Base-by-base conservation (phyloP, 2,113 vertebrate genomes). In the Heteronetta atricapilla region DNA sequence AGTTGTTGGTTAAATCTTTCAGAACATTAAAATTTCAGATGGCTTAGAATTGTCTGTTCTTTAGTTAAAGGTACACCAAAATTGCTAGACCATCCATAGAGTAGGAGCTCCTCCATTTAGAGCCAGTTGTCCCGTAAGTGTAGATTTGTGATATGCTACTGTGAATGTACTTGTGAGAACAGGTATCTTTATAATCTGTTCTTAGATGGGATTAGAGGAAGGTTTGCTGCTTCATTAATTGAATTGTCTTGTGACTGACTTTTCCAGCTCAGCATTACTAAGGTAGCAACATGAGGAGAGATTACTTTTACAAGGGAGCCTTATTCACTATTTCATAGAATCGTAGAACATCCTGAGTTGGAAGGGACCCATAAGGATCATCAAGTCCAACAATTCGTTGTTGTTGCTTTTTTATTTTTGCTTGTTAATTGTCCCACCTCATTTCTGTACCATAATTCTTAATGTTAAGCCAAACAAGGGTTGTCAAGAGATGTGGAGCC, bases 141-240 rank as follows among this genome's bases (percentile, higher is more conserved):
- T 77, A n/a, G 44, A 44, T 53, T 67, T 91, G 19, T 89, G 68
- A 10, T 10, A 7, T 11, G 25, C 44, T 68, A 4, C 44, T 79
- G 48, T 50, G 46, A 10, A 42, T 42, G 26, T 60, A 4, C 2
- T 0, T 66, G 53, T 89, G 34, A 88, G 70, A 87, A 58, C n/a
- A 79, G 60, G 40, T 50, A 11, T 46, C 69, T 90, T 74, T 85
- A 59, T 91, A 88, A 95, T 95, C 95, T 91, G 28, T 46, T 90
- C 33, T 92, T 70, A 92, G 78, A 26, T 67, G 63, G 84, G 94
- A 96, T 96, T 94, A 96, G 86, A 90, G 69, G 76, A 63, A 59
- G 75, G 72, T 64, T 78, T 91, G 67, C 70, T 67, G 59, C 77
- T 82, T 92, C 59, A 6, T 91, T 96, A 91, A 95, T 85, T 89